Evolutionary conservation across 1,140 invertebrate species (phyloP).

Genomic region (Orchestia grillus): DNA sequence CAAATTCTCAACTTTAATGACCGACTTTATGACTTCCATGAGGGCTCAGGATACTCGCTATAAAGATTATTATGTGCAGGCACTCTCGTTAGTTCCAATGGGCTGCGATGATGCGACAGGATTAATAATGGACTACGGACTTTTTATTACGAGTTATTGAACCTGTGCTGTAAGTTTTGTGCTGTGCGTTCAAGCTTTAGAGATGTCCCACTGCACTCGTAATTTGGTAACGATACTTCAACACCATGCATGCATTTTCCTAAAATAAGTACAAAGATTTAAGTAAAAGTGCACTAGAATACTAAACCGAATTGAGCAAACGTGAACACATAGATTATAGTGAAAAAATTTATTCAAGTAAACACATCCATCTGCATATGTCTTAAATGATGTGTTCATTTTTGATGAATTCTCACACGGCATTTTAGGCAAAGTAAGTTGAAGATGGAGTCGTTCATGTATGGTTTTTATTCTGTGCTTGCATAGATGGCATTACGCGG

Average conservation of each 20-base stretch:
- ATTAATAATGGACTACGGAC: not conserved
- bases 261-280: not conserved
- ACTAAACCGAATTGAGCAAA: not conserved
- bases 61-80: not conserved
- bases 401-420: too few relatives aligned
- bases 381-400: not conserved
- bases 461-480: too few relatives aligned
- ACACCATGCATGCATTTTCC: not conserved
- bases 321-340: not conserved
- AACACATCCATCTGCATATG: not conserved
- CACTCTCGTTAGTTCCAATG: not conserved
- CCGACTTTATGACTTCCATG: constrained; percentile 7
- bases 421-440: too few relatives aligned
- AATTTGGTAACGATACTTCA: not conserved
- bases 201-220: not conserved
- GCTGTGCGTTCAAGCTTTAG: not conserved
- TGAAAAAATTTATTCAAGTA: not conserved
- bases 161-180: not conserved
- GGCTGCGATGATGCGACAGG: not conserved
- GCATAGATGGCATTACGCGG: too few relatives aligned
- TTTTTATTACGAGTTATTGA: not conserved
- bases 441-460: too few relatives aligned
- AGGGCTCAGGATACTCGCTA: not conserved
- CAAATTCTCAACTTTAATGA: not conserved
- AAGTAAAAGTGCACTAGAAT: not conserved